These are phyloP conservation scores for Cyphomyrmex costatus DNA, from an alignment of 1,140 invertebrate species.

Conservation along the genomic window DNA sequence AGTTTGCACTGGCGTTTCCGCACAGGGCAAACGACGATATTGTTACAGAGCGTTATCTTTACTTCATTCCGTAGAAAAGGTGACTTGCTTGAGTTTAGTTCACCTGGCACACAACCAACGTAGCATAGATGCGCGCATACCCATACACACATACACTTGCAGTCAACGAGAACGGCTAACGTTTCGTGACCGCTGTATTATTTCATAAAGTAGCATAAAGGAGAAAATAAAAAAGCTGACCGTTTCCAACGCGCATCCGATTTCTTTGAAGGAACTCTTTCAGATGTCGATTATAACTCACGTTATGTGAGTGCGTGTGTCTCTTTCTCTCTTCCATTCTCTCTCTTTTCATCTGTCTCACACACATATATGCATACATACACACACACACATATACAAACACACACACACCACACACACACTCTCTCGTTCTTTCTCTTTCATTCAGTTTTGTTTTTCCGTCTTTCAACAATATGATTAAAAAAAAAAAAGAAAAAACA, in stretches of 20 bases:
- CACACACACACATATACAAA: no score
- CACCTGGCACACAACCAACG: slow-evolving; percentile 28
- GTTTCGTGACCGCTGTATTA: neutral
- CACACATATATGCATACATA: neutral
- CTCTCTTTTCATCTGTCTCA: slow-evolving; percentile 7
- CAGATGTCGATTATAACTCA: slow-evolving; percentile 71
- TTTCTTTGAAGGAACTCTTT: slow-evolving; percentile 64
- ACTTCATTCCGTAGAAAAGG: slow-evolving; percentile 31
- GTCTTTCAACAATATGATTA: slow-evolving; percentile 62
- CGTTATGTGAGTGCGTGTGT: slow-evolving; percentile 69
- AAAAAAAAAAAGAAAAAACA: slow-evolving; percentile 71
- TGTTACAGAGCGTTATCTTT: slow-evolving; percentile 34
- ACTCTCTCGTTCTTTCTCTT: slow-evolving; percentile 31
- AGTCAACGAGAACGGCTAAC: slow-evolving; percentile 14
- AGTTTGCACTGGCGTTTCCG: neutral
- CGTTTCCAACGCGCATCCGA: slow-evolving; percentile 72
- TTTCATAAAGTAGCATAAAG: neutral
- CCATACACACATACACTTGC: slow-evolving; percentile 10
- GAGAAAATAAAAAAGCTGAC: slow-evolving; percentile 51
- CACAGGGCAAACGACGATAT: neutral
- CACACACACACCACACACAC: neutral
- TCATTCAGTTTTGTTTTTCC: neutral
- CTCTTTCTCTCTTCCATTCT: slow-evolving; percentile 31
- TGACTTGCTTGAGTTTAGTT: slow-evolving; percentile 40
- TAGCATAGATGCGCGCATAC: slow-evolving; percentile 10